Percentiles rank a stretch among this genome's conserved stretches.
phyloP scores from a whole-genome alignment of 2,888 invertebrate species.

The Trissoscelio sp. region DNA sequence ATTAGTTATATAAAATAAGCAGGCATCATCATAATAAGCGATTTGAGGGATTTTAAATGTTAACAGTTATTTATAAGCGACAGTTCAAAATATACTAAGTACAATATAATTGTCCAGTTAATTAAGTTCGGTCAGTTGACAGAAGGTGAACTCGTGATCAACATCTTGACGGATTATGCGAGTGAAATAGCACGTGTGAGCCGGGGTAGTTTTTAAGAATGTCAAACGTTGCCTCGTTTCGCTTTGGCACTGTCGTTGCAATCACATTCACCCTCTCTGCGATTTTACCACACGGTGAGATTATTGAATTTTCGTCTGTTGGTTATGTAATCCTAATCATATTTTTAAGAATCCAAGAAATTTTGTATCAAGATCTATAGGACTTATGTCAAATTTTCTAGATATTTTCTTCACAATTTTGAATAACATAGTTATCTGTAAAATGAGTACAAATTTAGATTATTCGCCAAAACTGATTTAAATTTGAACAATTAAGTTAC shows the following conservation, averaged over 20 bases:
- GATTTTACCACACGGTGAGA: conserved; percentile 77
- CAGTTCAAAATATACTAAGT: conserved; percentile 17
- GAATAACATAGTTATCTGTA: neutral
- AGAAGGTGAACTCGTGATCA: neutral
- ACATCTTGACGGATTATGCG: conserved; percentile 47
- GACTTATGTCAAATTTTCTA: too few relatives aligned
- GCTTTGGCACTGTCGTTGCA: conserved; percentile 73
- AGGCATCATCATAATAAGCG: conserved; percentile 7
- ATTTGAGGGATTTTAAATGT: neutral
- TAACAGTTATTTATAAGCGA: neutral
- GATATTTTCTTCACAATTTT: neutral
- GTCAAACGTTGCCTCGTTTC: conserved; percentile 70
- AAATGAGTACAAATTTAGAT: too few relatives aligned
- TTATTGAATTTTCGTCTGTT: conserved; percentile 28
- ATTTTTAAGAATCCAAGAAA: too few relatives aligned
- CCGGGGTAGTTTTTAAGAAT: conserved; percentile 76
- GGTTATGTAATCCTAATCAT: conserved; percentile 59
- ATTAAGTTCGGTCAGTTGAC: neutral
- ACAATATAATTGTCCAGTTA: neutral
- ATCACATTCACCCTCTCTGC: conserved; percentile 74
- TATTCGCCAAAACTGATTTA: too few relatives aligned
- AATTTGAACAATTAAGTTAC: too few relatives aligned
- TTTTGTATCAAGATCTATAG: too few relatives aligned
- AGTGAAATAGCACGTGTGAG: conserved; percentile 75
- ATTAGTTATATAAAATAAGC: conserved; percentile 61